A percentile compares a stretch with the other conserved stretches of the same genome.
Evolutionary conservation across 2,888 invertebrate species (phyloP).

Genomic region (Pristionchus exspectatus): DNA sequence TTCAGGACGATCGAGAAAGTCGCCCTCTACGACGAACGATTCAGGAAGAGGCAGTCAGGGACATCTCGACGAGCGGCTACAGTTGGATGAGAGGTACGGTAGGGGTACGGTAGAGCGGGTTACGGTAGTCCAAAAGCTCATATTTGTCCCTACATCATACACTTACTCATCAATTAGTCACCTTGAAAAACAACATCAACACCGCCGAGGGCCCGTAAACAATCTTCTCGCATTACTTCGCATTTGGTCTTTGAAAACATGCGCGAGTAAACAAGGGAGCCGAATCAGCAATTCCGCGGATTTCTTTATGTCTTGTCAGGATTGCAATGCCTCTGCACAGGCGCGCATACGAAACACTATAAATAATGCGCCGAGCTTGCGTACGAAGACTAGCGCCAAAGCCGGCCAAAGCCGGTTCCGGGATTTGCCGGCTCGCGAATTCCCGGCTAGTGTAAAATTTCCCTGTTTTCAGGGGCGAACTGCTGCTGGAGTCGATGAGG

Average conservation of each 20-base stretch:
- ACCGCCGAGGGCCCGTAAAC: background rate
- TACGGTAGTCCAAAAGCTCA: background rate
- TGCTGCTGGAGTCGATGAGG: slow-evolving; percentile 5
- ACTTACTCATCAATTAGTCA: background rate
- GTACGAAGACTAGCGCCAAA: background rate
- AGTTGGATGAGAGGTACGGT: slow-evolving; percentile 40
- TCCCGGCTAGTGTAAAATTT: background rate
- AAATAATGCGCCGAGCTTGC: background rate
- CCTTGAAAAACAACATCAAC: background rate
- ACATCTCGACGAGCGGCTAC: slow-evolving; percentile 66
- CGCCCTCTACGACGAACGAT: slow-evolving; percentile 72
- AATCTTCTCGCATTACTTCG: background rate
- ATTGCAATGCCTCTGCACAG: background rate
- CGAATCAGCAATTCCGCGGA: background rate
- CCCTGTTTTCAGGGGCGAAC: background rate
- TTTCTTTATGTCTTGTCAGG: background rate
- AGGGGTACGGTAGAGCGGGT: background rate
- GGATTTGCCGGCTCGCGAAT: too few species aligned
- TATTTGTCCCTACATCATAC: background rate
- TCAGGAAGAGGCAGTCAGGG: slow-evolving; percentile 69
- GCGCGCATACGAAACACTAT: background rate
- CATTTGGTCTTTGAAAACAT: background rate
- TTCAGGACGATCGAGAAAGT: slow-evolving; percentile 70
- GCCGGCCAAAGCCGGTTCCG: background rate
- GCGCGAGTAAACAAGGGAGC: too few species aligned